phyloP scores from a whole-genome alignment of 2,888 invertebrate genomes.

The Exephanes ischioxanthus region DNA sequence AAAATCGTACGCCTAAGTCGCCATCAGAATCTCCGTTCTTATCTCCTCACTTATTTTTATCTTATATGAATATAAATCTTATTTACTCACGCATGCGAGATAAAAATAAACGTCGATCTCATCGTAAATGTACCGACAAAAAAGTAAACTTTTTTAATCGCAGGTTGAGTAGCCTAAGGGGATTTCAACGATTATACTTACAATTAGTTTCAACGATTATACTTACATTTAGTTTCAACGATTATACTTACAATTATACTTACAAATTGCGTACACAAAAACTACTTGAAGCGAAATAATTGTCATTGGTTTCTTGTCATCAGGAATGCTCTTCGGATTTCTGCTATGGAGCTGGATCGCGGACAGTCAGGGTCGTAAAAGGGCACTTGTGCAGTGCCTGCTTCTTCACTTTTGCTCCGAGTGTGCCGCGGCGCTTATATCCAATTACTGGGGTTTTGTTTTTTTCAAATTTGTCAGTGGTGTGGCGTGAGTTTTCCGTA shows the following conservation, averaged over 20 bases:
- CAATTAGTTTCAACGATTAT: not conserved
- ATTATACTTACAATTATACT: not conserved
- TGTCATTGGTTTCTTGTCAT: conserved; percentile 32
- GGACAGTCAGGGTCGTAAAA: conserved; percentile 88
- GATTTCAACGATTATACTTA: not conserved
- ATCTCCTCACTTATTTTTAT: too few species aligned
- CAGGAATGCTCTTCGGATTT: conserved; percentile 90
- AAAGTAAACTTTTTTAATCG: not conserved
- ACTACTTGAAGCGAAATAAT: not conserved
- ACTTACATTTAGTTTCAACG: not conserved
- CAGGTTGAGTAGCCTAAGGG: not conserved
- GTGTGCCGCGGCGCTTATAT: conserved; percentile 87
- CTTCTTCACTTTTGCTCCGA: conserved; percentile 87
- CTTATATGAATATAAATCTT: too few species aligned
- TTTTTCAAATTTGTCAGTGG: conserved; percentile 89
- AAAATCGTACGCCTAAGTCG: not conserved
- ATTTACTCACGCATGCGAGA: not conserved
- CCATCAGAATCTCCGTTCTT: not conserved
- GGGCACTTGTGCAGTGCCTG: conserved; percentile 88
- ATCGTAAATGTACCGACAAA: not conserved
- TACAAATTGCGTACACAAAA: not conserved
- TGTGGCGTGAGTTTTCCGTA: conserved; percentile 84
- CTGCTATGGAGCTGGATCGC: conserved; percentile 90
- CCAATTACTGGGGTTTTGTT: conserved; percentile 86
- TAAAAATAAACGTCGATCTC: not conserved